These are phyloP conservation scores for Ochropleura leucogaster DNA, from an alignment of 2,888 invertebrate genomes.

Conservation along the genomic window DNA sequence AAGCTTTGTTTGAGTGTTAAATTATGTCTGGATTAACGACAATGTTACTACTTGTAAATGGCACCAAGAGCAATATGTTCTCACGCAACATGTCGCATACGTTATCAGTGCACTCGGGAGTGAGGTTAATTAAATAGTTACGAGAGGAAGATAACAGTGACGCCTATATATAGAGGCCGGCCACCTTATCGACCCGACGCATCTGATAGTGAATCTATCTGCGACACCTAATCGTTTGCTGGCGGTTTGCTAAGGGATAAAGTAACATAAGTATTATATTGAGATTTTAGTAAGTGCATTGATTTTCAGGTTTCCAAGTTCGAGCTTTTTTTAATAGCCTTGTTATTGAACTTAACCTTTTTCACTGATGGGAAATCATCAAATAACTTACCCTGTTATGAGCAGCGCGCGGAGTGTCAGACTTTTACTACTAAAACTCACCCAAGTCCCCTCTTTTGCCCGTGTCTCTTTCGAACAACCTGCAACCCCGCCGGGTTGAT, in stretches of 20 bases:
- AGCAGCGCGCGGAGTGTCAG: too few species aligned
- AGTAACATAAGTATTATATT: constrained; percentile 47
- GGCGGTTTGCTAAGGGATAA: constrained; percentile 57
- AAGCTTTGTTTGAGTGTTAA: constrained; percentile 62
- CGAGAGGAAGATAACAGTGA: constrained; percentile 82
- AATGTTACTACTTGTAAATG: constrained; percentile 41
- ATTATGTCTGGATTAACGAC: constrained; percentile 46
- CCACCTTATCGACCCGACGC: constrained; percentile 83
- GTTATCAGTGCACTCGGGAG: constrained; percentile 83
- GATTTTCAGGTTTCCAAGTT: not conserved
- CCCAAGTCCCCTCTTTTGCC: too few species aligned
- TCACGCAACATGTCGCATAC: constrained; percentile 80
- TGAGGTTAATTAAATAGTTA: constrained; percentile 88
- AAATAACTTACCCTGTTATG: too few species aligned
- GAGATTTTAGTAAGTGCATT: constrained; percentile 18
- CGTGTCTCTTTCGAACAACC: too few species aligned
- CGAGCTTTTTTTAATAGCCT: not conserved
- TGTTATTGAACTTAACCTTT: too few species aligned
- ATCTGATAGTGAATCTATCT: constrained; percentile 83
- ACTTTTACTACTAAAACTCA: too few species aligned
- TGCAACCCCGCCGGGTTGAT: too few species aligned
- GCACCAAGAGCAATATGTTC: constrained; percentile 73
- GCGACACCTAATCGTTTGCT: constrained; percentile 74
- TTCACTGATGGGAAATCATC: too few species aligned
- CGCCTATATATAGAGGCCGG: constrained; percentile 83